Evolutionary conservation across 53 echinoderm and acorn worm species (phyloP), one percentile per base, ranked within the genome.

Genomic region (Pentamera pediparva): DNA sequence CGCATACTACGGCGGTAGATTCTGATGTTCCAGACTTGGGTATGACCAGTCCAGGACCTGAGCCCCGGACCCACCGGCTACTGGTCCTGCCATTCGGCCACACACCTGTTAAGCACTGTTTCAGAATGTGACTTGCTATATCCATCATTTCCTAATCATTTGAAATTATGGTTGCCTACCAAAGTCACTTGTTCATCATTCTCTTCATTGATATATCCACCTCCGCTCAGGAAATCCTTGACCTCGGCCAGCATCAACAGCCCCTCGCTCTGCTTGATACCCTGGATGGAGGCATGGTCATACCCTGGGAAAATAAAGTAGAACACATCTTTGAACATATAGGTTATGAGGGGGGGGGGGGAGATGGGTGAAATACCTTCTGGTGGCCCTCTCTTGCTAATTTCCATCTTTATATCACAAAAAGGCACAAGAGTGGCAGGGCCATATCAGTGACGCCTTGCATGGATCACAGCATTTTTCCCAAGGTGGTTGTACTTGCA

Each of bases 241-340:
- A 96, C 86, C 50, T 96, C 98, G 3, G 86, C 75, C 40, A 91
- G 60, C 98, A 96, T 96, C 62, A 78, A 65, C 37, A 88, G 75
- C 1, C 86, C 91, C 24, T 88, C 88, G 18, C 82, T 81, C 20
- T 88, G 79, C 71, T 85, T 91, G 27, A 96, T 75, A 45, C 88
- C 81, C 37, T 56, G 86, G 25, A 96, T 50, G 32, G 76, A 80
- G 3, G 59, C 69, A 67, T 75, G 69, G 33, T 91, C 89, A 52
- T 85, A 75, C 25, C 92, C 98, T 96, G 45, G 6, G 39, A 41
- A 37, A 62, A 75, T 32, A 32, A 29, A 59, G 17, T n/a, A n/a
- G n/a, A 49, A 53, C 31, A n/a, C 36, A 33, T 9, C 11, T 17
- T 27, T 12, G 7, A 39, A 0, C 59, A n/a, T 3, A 39, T 62